phyloP scores from a whole-genome alignment of 2,113 vertebrate genomes.

The Salvator merianae region DNA sequence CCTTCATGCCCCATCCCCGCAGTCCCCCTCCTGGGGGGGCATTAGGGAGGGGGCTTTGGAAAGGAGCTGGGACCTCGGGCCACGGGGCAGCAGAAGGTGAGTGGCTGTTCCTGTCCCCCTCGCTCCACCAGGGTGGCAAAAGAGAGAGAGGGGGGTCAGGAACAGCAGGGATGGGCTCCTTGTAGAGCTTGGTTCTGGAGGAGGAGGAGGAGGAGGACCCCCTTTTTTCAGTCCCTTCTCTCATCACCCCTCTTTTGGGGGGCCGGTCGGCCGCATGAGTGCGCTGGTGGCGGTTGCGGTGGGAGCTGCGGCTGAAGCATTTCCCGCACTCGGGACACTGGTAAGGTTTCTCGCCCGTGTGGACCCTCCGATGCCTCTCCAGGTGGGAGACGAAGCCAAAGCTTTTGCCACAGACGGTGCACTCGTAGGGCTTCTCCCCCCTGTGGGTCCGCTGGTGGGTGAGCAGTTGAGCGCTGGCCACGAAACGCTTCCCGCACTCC shows the following conservation, averaged over 20 bases:
- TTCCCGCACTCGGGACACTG: slow-evolving; percentile 69
- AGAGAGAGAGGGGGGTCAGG: not conserved
- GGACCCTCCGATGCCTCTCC: slow-evolving; percentile 70
- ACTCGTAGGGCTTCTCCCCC: slow-evolving; percentile 70
- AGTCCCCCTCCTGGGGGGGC: not conserved
- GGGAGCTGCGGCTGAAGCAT: slow-evolving; percentile 72
- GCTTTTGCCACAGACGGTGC: slow-evolving; percentile 70
- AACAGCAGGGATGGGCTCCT: not conserved
- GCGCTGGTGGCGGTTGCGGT: slow-evolving; percentile 71
- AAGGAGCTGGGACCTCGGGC: not conserved
- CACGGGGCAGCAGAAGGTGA: not conserved
- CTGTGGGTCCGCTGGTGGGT: slow-evolving; percentile 71
- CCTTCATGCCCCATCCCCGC: slow-evolving; percentile 22
- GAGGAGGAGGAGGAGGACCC: not conserved
- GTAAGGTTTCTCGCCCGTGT: slow-evolving; percentile 72
- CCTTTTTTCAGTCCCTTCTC: not conserved
- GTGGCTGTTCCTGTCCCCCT: slow-evolving; percentile 16
- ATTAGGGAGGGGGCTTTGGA: not conserved
- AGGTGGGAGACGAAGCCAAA: slow-evolving; percentile 72
- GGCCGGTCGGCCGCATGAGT: slow-evolving; percentile 42
- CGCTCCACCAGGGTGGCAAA: slow-evolving; percentile 21
- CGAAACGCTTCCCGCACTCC: slow-evolving; percentile 71
- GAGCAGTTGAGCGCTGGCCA: slow-evolving; percentile 65
- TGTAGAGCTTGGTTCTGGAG: not conserved
- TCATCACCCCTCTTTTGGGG: not conserved